Evolutionary conservation across 1,140 invertebrate species (phyloP), one percentile per base, ranked within the genome.

Genomic region (Zaprionus tsacasi): DNA sequence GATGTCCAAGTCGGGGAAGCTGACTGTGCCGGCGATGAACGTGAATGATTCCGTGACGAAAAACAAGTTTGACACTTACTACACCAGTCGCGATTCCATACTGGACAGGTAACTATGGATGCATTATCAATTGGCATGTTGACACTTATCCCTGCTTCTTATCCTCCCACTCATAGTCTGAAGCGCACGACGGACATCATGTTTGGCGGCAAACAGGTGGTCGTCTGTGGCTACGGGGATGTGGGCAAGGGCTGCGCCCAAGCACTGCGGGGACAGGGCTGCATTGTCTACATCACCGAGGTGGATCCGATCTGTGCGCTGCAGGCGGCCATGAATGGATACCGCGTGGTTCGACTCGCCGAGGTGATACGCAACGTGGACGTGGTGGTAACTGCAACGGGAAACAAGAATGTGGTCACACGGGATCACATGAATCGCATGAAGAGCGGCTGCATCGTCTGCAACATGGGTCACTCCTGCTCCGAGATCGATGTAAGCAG

Each of bases 11-110:
- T 96, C 96, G 25, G 97, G 97, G 36, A 98, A 99, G 93, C 94
- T 99, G 12, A 96, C 96, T 11, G 98, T 99, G 10, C 98, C 98
- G 6, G 98, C 98, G 4, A 99, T 99, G 96, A 99, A 99, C 93
- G 98, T 99, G 33, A 99, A 99, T 91, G 98, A 99, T 93, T 98
- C 98, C 10, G 98, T 99, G 7, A 99, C 98, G 0, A 99, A 99
- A 94, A 99, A 98, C n/a, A 99, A 99, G 94, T 99, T 99, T 93
- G 98, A 99, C 92, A 99, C 79, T 2, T 91, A 82, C 48, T 91
- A 91, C 56, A 87, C 80, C 7, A 83, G 80, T 10, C 79, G 91
- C 13, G 91, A 92, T 54, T 88, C 91, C 15, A 92, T 92, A 8
- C 65, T 92, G 17, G 91, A 92, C 64, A 91, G 88, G 86, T 91